Evolutionary conservation across 2,113 vertebrate species (phyloP).

Genomic region (Aphelocoma coerulescens): DNA sequence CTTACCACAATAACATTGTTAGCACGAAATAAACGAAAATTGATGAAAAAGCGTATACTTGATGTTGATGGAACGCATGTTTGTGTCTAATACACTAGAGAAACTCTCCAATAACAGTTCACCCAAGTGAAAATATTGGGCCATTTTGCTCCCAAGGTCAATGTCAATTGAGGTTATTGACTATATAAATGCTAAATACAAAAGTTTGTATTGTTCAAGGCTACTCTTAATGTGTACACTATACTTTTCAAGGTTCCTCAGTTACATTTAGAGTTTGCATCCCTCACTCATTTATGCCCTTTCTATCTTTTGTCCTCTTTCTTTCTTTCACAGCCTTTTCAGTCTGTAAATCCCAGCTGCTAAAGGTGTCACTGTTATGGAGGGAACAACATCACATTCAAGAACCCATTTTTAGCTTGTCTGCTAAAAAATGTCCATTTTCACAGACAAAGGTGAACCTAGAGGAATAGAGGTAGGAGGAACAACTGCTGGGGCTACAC

Average conservation of each 20-base stretch:
- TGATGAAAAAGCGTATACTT: slow-evolving; percentile 37
- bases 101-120: slow-evolving; percentile 52
- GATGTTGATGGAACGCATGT: slow-evolving; percentile 46
- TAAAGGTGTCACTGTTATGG: rapidly evolving
- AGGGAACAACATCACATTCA: background rate
- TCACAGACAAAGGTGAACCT: background rate
- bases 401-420: background rate
- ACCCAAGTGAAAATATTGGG: slow-evolving; percentile 60
- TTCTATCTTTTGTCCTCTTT: background rate
- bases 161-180: slow-evolving; percentile 49
- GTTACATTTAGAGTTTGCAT: background rate
- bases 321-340: background rate
- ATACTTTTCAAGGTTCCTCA: slow-evolving; percentile 20
- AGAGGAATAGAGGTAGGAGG: background rate
- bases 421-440: background rate
- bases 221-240: background rate
- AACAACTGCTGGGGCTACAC: background rate
- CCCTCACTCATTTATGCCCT: background rate
- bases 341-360: background rate
- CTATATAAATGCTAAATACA: slow-evolving; percentile 62
- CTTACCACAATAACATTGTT: slow-evolving; percentile 27
- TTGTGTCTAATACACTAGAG: slow-evolving; percentile 49
- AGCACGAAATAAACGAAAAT: slow-evolving; percentile 44
- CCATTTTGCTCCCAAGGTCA: slow-evolving; percentile 35
- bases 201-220: background rate